phyloP scores from a whole-genome alignment of 1,140 invertebrate species.

The Phenacoccus solenopsis region DNA sequence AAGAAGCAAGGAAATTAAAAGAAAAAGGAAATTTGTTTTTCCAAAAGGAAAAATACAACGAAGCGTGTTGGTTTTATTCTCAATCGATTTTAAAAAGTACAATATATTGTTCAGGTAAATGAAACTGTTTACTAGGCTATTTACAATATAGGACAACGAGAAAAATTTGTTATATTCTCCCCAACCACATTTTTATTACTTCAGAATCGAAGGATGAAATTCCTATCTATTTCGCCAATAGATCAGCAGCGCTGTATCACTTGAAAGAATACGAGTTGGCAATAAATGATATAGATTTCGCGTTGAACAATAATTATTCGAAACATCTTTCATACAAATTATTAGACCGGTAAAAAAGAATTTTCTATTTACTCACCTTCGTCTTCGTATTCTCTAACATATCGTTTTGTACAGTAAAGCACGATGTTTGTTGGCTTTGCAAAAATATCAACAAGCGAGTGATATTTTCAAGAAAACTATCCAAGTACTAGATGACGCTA shows the following conservation, averaged over 20 bases:
- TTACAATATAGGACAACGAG: background rate
- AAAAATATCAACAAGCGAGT: conserved; percentile 51
- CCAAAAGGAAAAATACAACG: conserved; percentile 56
- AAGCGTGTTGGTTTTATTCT: conserved; percentile 60
- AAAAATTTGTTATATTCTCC: background rate
- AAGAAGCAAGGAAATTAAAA: conserved; percentile 50
- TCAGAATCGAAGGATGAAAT: conserved; percentile 38
- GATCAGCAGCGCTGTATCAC: conserved; percentile 76
- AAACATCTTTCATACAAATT: conserved; percentile 62
- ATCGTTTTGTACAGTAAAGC: conserved; percentile 35
- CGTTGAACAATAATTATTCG: conserved; percentile 57
- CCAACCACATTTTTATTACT: too few relatives aligned
- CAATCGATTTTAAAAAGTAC: conserved; percentile 46
- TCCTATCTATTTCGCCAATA: conserved; percentile 66
- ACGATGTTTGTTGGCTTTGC: conserved; percentile 58
- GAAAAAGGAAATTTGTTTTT: conserved; percentile 65
- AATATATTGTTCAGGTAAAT: conserved; percentile 32
- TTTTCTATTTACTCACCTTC: too few relatives aligned
- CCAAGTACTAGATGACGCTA: conserved; percentile 46
- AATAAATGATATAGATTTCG: conserved; percentile 53
- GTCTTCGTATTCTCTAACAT: too few relatives aligned
- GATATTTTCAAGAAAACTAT: conserved; percentile 50
- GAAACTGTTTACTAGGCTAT: background rate
- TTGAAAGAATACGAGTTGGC: conserved; percentile 52
- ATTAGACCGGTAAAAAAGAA: conserved; percentile 45